Conservation (phyloP, 1,140 invertebrate species). For the Ceratina australensis region DNA sequence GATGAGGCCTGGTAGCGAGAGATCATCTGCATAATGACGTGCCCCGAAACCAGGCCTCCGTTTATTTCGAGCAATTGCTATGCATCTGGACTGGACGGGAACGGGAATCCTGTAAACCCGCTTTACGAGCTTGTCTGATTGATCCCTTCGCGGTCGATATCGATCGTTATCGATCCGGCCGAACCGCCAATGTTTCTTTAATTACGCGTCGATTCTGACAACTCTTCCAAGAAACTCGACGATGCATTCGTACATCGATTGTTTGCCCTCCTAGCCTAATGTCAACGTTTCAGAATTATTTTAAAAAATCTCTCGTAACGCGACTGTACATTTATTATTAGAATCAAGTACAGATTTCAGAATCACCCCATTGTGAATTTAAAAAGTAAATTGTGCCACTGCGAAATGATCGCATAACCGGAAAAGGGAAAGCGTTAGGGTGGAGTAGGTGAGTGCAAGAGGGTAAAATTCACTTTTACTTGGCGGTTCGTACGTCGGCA, state of each 20-base stretch:
- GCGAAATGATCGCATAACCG: no score
- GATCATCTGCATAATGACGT: constrained; percentile 40
- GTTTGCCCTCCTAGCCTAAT: background rate
- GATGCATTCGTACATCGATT: constrained; percentile 3
- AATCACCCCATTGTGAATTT: no score
- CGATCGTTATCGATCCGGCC: constrained; percentile 26
- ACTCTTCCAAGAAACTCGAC: constrained; percentile 6
- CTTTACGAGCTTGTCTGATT: constrained; percentile 23
- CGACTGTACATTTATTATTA: no score
- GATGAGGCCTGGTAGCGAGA: background rate
- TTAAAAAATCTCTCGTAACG: no score
- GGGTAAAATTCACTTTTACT: background rate
- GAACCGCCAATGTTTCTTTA: constrained; percentile 34
- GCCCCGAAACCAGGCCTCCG: background rate
- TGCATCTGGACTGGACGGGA: constrained; percentile 17
- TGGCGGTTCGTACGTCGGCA: constrained; percentile 5
- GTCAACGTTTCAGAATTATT: background rate
- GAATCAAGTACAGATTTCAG: no score
- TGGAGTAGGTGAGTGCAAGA: no score
- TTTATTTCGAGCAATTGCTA: constrained; percentile 38
- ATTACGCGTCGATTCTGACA: constrained; percentile 30
- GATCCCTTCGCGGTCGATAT: constrained; percentile 30
- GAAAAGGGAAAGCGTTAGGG: background rate
- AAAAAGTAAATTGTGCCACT: no score
- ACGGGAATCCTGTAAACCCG: constrained; percentile 1